Percentiles rank a stretch among this genome's conserved stretches.
Evolutionary conservation across 1,140 invertebrate genomes (phyloP).

Genomic region (Phortica variegata): DNA sequence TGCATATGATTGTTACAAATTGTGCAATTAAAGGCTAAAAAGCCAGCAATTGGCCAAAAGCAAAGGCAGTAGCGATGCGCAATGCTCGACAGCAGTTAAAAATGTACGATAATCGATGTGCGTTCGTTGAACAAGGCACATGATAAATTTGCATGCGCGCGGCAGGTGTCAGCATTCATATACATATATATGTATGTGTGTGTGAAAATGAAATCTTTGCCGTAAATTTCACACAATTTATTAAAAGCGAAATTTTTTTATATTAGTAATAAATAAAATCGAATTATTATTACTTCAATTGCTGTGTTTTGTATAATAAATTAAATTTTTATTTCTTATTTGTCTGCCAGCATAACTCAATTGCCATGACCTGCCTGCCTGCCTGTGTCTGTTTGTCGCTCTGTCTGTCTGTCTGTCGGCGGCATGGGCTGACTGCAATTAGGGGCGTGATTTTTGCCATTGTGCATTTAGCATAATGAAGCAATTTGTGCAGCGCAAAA

Average conservation of each 20-base stretch:
- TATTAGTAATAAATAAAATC: constrained; percentile 15
- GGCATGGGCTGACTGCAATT: constrained; percentile 31
- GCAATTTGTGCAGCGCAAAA: constrained; percentile 28
- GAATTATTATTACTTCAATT: constrained; percentile 13
- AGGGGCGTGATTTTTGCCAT: constrained; percentile 51
- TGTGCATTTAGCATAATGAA: constrained; percentile 54
- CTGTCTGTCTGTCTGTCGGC: constrained; percentile 21
- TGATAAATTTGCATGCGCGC: constrained; percentile 42
- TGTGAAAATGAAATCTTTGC: constrained; percentile 29
- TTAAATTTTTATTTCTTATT: too few species aligned
- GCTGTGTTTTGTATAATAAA: too few species aligned
- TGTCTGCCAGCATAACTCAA: constrained; percentile 25
- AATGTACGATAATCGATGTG: constrained; percentile 40
- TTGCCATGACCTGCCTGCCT: constrained; percentile 37
- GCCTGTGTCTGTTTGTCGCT: constrained; percentile 22
- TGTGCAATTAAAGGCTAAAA: constrained; percentile 52
- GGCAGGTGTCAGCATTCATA: constrained; percentile 45
- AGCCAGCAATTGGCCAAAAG: constrained; percentile 15
- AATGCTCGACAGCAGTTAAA: constrained; percentile 2
- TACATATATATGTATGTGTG: constrained; percentile 22
- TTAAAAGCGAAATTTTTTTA: constrained; percentile 33
- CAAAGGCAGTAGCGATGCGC: constrained; percentile 3
- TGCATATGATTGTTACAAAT: constrained; percentile 54
- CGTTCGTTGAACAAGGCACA: constrained; percentile 39
- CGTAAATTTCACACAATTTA: constrained; percentile 34